Conservation (phyloP, 1,140 invertebrate genomes). For the Marisa cornuarietis region DNA sequence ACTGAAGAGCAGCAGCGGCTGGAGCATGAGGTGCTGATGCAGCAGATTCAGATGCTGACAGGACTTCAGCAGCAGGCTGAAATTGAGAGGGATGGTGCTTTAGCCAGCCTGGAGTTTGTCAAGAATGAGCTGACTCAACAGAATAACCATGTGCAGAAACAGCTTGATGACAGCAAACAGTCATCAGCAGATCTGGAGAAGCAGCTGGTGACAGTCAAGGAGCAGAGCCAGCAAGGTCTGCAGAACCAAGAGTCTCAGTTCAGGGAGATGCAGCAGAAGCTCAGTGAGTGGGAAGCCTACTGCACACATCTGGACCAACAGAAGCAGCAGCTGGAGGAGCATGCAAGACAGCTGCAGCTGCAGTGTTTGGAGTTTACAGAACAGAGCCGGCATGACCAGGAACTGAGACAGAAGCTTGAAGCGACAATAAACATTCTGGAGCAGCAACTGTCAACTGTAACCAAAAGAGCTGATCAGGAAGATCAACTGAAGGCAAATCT, state of each 20-base stretch:
- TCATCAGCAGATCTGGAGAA: conserved; percentile 2
- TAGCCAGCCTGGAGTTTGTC: not conserved
- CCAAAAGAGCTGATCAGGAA: conserved; percentile 13
- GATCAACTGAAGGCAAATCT: not conserved
- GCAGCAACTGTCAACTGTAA: conserved; percentile 22
- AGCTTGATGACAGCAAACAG: conserved; percentile 6
- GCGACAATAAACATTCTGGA: conserved; percentile 9
- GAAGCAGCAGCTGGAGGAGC: conserved; percentile 5
- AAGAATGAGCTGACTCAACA: not conserved
- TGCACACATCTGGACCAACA: not conserved
- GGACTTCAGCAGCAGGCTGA: conserved; percentile 6
- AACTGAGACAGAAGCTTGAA: not conserved
- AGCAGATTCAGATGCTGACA: conserved; percentile 4
- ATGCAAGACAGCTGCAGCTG: conserved; percentile 11
- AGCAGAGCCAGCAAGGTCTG: conserved; percentile 3
- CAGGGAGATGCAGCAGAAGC: conserved; percentile 1
- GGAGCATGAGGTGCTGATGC: conserved; percentile 9
- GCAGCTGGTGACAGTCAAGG: conserved; percentile 9
- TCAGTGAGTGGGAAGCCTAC: not conserved
- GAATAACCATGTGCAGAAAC: not conserved
- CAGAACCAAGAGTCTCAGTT: conserved; percentile 6
- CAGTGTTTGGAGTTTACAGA: not conserved
- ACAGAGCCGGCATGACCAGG: not conserved
- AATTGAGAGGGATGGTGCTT: not conserved
- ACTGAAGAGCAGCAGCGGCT: not conserved